Evolutionary conservation across 2,113 vertebrate species (phyloP), one percentile per base, ranked within the genome.

Genomic region (Theristicus caerulescens): DNA sequence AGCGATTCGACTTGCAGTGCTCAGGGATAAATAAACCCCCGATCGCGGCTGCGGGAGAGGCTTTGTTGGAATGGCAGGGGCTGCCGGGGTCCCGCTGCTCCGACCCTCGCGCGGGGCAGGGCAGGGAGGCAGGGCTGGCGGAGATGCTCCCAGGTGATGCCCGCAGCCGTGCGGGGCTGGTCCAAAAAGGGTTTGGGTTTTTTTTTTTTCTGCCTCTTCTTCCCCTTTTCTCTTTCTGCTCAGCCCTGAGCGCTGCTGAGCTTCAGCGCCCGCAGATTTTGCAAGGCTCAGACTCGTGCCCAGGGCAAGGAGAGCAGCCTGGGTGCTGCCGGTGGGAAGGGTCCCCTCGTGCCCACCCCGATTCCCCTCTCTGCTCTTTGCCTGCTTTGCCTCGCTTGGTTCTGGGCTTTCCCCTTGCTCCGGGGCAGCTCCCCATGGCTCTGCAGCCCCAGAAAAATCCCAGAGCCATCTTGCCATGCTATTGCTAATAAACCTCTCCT

Each of bases 281-380:
- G 77, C 26, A 3, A 31, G 61, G 88, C 21, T 54, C 2, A 19
- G 57, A 2, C 29, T 71, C 16, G 5, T 1, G 55, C 34, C 15
- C 10, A 16, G 70, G 76, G 46, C 49, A 6, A 36, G n/a, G 40
- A 34, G 26, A 16, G 47, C 72, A 73, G 21, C 36, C 29, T 2
- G 14, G 9, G 42, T 18, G 81, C 38, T 64, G 42, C 38, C 0
- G 0, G 1, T 32, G 67, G 71, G 17, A 73, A 86, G n/a, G 36
- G 2, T 52, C 70, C 73, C 70, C 1, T 5, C 0, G 0, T 8
- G 10, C 4, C n/a, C 71, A 3, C 66, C 4, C 3, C 20, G 0
- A 0, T 61, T 72, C 44, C 74, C 14, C 4, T 34, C 70, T 61
- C 70, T 20, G 19, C 65, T n/a, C 52, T 44, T 40, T 10, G 4